A percentile compares a stretch with the other conserved stretches of the same genome.
phyloP scores from a whole-genome alignment of 2,888 invertebrate species.

The Plemyria rubiginata region DNA sequence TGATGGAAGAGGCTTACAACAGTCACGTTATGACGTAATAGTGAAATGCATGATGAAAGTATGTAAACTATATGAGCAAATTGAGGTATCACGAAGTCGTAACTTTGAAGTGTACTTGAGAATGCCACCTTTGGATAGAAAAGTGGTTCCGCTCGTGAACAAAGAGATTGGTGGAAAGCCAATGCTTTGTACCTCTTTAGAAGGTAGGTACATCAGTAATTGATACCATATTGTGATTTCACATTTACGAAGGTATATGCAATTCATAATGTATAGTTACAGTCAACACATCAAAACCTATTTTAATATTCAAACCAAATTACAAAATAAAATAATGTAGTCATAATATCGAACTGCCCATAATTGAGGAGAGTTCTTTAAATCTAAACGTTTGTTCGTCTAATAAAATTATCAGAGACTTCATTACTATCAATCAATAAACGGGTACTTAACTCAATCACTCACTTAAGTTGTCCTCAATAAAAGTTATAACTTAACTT shows the following conservation, averaged over 20 bases:
- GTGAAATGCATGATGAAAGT: slow-evolving; percentile 47
- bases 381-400: not conserved
- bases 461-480: slow-evolving; percentile 34
- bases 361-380: not conserved
- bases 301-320: too few species aligned
- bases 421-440: slow-evolving; percentile 37
- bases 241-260: too few species aligned
- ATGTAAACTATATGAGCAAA: slow-evolving; percentile 33
- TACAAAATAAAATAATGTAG: too few species aligned
- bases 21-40: slow-evolving; percentile 50
- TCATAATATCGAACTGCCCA: too few species aligned
- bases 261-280: too few species aligned
- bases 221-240: not conserved
- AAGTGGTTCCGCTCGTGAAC: slow-evolving; percentile 15
- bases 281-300: too few species aligned
- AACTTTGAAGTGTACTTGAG: slow-evolving; percentile 21
- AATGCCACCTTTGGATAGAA: slow-evolving; percentile 22
- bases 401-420: slow-evolving; percentile 47
- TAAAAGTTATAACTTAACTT: slow-evolving; percentile 33
- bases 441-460: slow-evolving; percentile 27
- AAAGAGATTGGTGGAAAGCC: slow-evolving; percentile 10
- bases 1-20: slow-evolving; percentile 68
- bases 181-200: not conserved
- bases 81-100: slow-evolving; percentile 39
- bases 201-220: not conserved